Conservation (phyloP, 2,888 invertebrate species). For the Silvanus unidentatus region DNA sequence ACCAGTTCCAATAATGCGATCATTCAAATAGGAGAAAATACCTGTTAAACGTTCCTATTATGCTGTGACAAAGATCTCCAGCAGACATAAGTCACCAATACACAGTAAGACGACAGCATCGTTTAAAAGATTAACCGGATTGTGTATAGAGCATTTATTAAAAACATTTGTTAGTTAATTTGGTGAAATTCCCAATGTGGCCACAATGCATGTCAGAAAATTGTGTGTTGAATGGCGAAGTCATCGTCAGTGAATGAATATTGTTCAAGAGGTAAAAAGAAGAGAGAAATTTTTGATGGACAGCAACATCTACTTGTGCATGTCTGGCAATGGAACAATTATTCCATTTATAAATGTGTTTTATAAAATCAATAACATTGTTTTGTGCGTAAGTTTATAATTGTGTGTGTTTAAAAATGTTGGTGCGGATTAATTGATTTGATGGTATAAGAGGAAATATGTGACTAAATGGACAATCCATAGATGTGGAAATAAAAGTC, state of each 20-base stretch:
- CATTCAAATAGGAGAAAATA: conserved; percentile 37
- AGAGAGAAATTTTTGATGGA: conserved; percentile 7
- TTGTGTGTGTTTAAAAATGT: too few species aligned
- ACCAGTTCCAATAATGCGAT: conserved; percentile 22
- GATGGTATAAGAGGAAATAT: too few species aligned
- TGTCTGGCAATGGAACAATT: too few species aligned
- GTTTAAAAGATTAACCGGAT: conserved; percentile 39
- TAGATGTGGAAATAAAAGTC: too few species aligned
- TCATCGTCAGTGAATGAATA: conserved; percentile 24
- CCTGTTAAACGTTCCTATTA: conserved; percentile 40
- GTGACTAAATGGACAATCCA: too few species aligned
- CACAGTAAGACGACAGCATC: conserved; percentile 33
- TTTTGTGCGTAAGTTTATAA: too few species aligned
- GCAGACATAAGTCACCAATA: conserved; percentile 36
- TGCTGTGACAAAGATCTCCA: conserved; percentile 32
- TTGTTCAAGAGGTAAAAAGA: conserved; percentile 17
- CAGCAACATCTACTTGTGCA: neutral
- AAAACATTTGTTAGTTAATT: conserved; percentile 44
- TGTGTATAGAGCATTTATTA: conserved; percentile 40
- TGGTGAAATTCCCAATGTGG: conserved; percentile 36
- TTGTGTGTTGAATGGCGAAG: conserved; percentile 33
- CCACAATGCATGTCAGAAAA: conserved; percentile 32
- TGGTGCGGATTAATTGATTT: too few species aligned
- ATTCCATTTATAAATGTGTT: too few species aligned
- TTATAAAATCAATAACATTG: too few species aligned